These are phyloP conservation scores for Bombus huntii DNA, from an alignment of 1,140 invertebrate species.

Conservation along the genomic window DNA sequence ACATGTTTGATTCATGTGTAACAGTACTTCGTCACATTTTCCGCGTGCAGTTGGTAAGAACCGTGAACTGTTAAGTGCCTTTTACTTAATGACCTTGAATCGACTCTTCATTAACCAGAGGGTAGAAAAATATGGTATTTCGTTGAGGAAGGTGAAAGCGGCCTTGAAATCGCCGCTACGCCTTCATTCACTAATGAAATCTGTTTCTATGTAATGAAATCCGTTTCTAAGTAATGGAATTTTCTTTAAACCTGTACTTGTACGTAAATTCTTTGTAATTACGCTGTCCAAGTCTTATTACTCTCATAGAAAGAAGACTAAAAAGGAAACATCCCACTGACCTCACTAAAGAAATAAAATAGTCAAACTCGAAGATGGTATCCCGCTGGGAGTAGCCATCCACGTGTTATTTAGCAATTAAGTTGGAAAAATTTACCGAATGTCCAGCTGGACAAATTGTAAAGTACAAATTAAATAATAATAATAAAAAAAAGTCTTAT, in stretches of 20 bases:
- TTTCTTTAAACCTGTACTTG: background rate
- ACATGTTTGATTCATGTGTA: constrained; percentile 1
- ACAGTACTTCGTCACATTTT: constrained; percentile 8
- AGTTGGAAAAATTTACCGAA: too few relatives aligned
- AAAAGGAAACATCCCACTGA: too few relatives aligned
- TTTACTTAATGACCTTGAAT: constrained; percentile 20
- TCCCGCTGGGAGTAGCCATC: too few relatives aligned
- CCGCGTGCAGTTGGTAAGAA: background rate
- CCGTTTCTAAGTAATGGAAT: background rate
- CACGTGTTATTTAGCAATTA: too few relatives aligned
- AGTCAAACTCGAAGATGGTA: too few relatives aligned
- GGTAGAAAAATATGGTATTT: constrained; percentile 27
- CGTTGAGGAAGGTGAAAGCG: constrained; percentile 28
- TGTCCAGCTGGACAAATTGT: too few relatives aligned
- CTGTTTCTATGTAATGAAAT: background rate
- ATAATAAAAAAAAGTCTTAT: too few relatives aligned
- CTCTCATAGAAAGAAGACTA: too few relatives aligned
- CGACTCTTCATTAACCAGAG: background rate
- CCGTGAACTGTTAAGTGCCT: background rate
- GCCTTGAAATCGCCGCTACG: constrained; percentile 10
- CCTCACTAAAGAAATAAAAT: too few relatives aligned
- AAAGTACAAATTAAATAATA: too few relatives aligned
- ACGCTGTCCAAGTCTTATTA: background rate
- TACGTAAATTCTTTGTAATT: background rate
- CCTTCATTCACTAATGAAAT: constrained; percentile 16